phyloP scores from a whole-genome alignment of 2,888 invertebrate genomes.

The Aphodius granarius region DNA sequence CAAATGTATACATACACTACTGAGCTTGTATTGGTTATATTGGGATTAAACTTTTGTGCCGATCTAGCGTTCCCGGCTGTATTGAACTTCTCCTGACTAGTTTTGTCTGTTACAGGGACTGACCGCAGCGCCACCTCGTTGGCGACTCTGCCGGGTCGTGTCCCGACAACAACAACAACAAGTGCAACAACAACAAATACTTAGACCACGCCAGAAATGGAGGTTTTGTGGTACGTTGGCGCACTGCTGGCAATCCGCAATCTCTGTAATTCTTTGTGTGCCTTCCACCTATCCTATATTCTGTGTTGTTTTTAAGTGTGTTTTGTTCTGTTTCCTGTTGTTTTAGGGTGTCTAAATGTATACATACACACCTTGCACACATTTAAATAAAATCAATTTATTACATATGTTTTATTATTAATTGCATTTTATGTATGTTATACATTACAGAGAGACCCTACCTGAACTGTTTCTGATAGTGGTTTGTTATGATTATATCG shows the following conservation, averaged over 20 bases:
- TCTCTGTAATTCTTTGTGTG: conserved; percentile 17
- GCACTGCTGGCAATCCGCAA: conserved; percentile 40
- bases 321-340: conserved; percentile 26
- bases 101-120: conserved; percentile 56
- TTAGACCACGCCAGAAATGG: conserved; percentile 47
- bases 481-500: conserved; percentile 14
- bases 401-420: no score
- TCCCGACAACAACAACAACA: conserved; percentile 38
- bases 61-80: background rate
- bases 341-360: background rate
- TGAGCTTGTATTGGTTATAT: background rate
- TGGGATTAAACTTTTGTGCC: background rate
- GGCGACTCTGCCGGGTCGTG: conserved; percentile 54
- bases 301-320: conserved; percentile 32
- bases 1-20: background rate
- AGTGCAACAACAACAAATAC: conserved; percentile 23
- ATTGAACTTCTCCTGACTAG: conserved; percentile 40
- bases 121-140: conserved; percentile 55
- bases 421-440: background rate
- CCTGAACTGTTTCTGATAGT: background rate
- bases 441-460: background rate
- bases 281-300: conserved; percentile 3
- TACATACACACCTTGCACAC: background rate
- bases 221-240: conserved; percentile 56
- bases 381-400: no score